Evolutionary conservation across 2,113 vertebrate species (phyloP).

Genomic region (Muntiacus reevesi): DNA sequence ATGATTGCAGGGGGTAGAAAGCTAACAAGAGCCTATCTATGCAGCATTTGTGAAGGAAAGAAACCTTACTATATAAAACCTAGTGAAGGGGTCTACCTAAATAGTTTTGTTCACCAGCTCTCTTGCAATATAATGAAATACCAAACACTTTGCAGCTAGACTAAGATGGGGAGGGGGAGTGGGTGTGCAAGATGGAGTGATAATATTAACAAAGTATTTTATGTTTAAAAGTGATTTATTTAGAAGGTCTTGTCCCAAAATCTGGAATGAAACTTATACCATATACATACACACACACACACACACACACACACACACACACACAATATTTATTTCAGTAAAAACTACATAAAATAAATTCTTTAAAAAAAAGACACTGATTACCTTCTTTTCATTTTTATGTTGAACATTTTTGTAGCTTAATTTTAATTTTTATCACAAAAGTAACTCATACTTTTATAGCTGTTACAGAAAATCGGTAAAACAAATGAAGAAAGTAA

Average conservation of each 20-base stretch:
- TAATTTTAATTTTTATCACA: background rate
- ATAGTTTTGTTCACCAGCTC: background rate
- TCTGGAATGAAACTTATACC: background rate
- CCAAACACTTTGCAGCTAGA: background rate
- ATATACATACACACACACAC: background rate
- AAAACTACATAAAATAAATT: background rate
- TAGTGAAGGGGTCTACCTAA: background rate
- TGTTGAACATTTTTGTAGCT: background rate
- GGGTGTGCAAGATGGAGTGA: fast-evolving
- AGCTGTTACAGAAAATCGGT: background rate
- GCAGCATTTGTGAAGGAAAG: background rate
- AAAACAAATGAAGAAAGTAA: conserved; percentile 10
- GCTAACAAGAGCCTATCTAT: background rate
- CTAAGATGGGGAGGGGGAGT: no score
- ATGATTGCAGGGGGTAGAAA: background rate
- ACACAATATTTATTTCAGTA: background rate
- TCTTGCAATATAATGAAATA: background rate
- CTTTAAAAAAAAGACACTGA: background rate
- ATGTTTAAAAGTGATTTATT: background rate
- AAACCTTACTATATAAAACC: background rate
- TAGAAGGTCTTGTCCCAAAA: background rate
- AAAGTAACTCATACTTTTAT: background rate
- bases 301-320: background rate
- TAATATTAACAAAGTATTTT: background rate
- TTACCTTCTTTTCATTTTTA: background rate